phyloP scores from a whole-genome alignment of 2,797 vertebrate genomes.

The Oceanodroma leucorhoa region DNA sequence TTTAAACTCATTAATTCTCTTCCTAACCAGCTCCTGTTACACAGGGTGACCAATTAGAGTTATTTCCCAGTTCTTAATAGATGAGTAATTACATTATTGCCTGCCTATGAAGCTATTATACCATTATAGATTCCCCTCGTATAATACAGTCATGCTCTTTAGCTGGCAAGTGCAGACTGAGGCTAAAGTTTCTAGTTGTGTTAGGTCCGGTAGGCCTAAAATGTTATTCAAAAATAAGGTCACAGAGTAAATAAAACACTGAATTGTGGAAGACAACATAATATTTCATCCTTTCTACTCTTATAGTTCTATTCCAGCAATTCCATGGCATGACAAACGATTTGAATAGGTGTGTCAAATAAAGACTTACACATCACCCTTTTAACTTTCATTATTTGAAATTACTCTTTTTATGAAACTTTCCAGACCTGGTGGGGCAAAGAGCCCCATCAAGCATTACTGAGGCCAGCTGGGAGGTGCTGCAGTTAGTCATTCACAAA shows the following conservation, averaged over 20 bases:
- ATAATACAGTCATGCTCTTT: constrained; percentile 3
- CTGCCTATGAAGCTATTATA: not conserved
- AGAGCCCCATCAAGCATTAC: not conserved
- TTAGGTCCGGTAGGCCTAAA: not conserved
- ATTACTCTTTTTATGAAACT: constrained; percentile 13
- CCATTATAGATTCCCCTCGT: not conserved
- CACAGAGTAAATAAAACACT: constrained; percentile 1
- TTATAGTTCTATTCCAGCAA: not conserved
- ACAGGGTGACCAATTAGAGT: not conserved
- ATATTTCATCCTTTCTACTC: not conserved
- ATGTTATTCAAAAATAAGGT: not conserved
- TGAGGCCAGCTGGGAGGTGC: not conserved
- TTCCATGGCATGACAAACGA: not conserved
- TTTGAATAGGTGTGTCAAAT: not conserved
- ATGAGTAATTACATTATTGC: constrained; percentile 34
- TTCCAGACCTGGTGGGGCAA: not conserved
- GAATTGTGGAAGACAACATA: not conserved
- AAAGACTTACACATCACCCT: not conserved
- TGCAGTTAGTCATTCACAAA: constrained; percentile 50
- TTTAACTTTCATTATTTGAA: constrained; percentile 9
- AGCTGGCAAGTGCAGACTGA: not conserved
- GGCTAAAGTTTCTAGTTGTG: not conserved
- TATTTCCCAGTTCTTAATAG: constrained; percentile 5
- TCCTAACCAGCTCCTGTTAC: not conserved
- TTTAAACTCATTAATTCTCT: not conserved